phyloP scores from a whole-genome alignment of 2,797 vertebrate genomes.

The Ptychadena robeensis region DNA sequence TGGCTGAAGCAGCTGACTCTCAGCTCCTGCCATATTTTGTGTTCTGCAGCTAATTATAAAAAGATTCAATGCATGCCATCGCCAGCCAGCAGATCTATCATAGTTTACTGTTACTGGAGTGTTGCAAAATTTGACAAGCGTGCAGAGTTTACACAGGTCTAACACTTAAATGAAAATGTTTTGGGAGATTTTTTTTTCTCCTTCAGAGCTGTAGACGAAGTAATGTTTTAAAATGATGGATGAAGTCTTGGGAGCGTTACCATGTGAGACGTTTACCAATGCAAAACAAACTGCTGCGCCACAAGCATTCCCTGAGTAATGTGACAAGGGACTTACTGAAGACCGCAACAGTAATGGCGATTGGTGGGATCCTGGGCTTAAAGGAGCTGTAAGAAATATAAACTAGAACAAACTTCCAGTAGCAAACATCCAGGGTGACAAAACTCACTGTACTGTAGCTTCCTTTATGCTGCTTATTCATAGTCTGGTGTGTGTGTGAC shows the following conservation, averaged over 20 bases:
- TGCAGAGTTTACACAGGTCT: conserved; percentile 38
- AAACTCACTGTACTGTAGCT: too few species aligned
- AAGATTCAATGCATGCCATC: conserved; percentile 35
- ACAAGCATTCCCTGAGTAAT: neutral
- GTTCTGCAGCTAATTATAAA: conserved; percentile 53
- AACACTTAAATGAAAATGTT: conserved; percentile 53
- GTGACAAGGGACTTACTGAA: neutral
- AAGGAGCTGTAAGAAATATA: neutral
- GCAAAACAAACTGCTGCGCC: conserved; percentile 61
- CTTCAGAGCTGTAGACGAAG: conserved; percentile 28
- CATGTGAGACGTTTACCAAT: conserved; percentile 50
- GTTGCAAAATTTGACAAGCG: conserved; percentile 35
- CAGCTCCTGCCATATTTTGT: conserved; percentile 27
- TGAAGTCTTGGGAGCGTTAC: conserved; percentile 24
- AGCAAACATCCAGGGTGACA: too few species aligned
- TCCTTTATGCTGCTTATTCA: too few species aligned
- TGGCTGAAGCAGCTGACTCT: neutral
- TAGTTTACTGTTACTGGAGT: conserved; percentile 47
- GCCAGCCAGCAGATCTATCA: conserved; percentile 36
- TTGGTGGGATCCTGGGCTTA: neutral
- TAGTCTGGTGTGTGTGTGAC: too few species aligned
- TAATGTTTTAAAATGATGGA: conserved; percentile 51
- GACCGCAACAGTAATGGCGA: neutral
- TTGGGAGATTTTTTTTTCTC: conserved; percentile 51
- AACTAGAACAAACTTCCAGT: too few species aligned